Conservation (phyloP, 2,797 vertebrate species). For the Poeciliopsis gracilis region DNA sequence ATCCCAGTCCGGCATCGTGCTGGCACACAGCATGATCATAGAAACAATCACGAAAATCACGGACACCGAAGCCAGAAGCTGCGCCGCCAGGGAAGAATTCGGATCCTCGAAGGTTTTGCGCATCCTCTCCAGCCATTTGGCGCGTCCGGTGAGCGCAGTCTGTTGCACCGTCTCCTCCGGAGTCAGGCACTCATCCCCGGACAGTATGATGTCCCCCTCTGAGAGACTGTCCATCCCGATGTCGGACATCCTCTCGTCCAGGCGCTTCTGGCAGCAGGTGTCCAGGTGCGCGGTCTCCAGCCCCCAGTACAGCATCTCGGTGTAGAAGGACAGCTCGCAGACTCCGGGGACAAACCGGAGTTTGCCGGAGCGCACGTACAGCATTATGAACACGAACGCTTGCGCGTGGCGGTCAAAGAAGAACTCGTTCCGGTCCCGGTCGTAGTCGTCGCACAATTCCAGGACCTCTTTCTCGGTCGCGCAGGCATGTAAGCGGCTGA, state of each 20-base stretch:
- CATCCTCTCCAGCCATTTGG: slow-evolving; percentile 92
- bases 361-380: slow-evolving; percentile 96
- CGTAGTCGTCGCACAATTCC: slow-evolving; percentile 98
- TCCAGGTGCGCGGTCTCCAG: slow-evolving; percentile 95
- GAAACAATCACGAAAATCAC: slow-evolving; percentile 96
- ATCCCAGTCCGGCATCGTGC: slow-evolving; percentile 97
- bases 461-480: slow-evolving; percentile 95
- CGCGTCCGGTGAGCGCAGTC: slow-evolving; percentile 71
- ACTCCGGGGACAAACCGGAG: slow-evolving; percentile 96
- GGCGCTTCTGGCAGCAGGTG: slow-evolving; percentile 94
- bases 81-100: slow-evolving; percentile 91
- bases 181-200: slow-evolving; percentile 74
- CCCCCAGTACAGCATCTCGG: slow-evolving; percentile 99
- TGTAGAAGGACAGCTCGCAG: slow-evolving; percentile 98
- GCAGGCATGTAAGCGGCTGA: slow-evolving; percentile 95
- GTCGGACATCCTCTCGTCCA: slow-evolving; percentile 97
- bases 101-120: slow-evolving; percentile 95
- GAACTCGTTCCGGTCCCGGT: slow-evolving; percentile 95
- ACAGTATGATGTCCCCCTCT: slow-evolving; percentile 74
- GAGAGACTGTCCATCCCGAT: slow-evolving; percentile 87
- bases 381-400: slow-evolving; percentile 97
- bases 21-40: slow-evolving; percentile 96
- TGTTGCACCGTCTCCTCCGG: slow-evolving; percentile 46
- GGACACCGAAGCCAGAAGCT: slow-evolving; percentile 93
- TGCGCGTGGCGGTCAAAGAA: slow-evolving; percentile 99